These are phyloP conservation scores for Drosophila simulans DNA, from an alignment of 1,140 invertebrate species.

Conservation along the genomic window DNA sequence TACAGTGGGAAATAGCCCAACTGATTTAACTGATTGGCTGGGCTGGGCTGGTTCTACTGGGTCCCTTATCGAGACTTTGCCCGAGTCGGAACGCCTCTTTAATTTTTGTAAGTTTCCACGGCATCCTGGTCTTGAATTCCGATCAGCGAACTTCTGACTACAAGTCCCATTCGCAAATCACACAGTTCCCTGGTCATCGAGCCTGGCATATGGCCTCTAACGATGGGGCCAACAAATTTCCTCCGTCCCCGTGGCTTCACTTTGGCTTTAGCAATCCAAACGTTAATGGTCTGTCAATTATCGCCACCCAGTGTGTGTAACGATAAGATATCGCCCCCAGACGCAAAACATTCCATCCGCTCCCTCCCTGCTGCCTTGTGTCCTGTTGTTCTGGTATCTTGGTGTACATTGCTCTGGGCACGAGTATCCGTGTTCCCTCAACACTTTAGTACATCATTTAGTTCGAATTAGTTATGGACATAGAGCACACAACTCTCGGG, in stretches of 20 bases:
- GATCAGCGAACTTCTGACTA: background rate
- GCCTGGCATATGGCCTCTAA: conserved; percentile 3
- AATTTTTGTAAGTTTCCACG: background rate
- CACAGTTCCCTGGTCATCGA: conserved; percentile 10
- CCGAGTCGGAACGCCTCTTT: background rate
- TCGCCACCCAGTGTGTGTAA: conserved; percentile 82
- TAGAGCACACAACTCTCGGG: conserved; percentile 32
- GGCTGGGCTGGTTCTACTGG: background rate
- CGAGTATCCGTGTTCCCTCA: conserved; percentile 41
- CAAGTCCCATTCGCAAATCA: conserved; percentile 9
- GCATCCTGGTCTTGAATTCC: background rate
- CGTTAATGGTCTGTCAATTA: conserved; percentile 83
- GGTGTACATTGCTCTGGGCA: background rate
- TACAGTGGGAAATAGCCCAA: background rate
- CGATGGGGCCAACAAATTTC: conserved; percentile 11
- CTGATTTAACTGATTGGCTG: conserved; percentile 10
- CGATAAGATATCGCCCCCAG: conserved; percentile 75
- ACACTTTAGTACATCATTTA: conserved; percentile 83
- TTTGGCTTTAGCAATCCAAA: conserved; percentile 77
- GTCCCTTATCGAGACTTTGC: background rate
- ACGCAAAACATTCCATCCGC: conserved; percentile 50
- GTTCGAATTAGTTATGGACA: conserved; percentile 81
- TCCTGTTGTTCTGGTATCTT: background rate
- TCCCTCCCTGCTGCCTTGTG: background rate
- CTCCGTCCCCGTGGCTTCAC: conserved; percentile 10